Percentiles rank a stretch among this genome's conserved stretches.
phyloP scores from a whole-genome alignment of 2,888 invertebrate species.

The Drosophila pegasa region DNA sequence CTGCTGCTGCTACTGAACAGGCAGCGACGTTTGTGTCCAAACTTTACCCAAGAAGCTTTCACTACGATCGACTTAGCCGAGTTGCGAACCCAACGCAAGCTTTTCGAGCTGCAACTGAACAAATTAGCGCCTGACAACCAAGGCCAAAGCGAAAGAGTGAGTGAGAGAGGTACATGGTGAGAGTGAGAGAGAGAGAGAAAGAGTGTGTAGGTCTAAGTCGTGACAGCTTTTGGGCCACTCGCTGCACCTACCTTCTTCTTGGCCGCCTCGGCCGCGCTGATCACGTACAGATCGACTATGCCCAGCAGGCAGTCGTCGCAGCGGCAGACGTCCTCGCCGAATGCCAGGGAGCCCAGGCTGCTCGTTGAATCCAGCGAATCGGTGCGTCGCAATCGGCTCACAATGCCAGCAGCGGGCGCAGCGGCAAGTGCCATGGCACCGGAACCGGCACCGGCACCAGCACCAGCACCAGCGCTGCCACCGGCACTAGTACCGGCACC shows the following conservation, averaged over 20 bases:
- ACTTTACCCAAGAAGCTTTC: constrained; percentile 43
- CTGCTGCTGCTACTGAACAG: neutral
- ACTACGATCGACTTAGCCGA: constrained; percentile 37
- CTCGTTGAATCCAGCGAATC: constrained; percentile 92
- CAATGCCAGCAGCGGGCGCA: constrained; percentile 78
- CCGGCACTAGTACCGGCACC: constrained; percentile 85
- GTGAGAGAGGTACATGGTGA: neutral
- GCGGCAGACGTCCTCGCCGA: constrained; percentile 90
- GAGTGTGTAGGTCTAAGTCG: neutral
- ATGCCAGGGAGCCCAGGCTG: constrained; percentile 89
- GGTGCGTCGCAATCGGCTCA: constrained; percentile 87
- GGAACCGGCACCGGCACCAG: constrained; percentile 80
- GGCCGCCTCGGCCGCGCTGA: constrained; percentile 86
- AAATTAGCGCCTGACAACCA: constrained; percentile 10
- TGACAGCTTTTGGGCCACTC: constrained; percentile 85
- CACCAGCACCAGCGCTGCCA: constrained; percentile 79
- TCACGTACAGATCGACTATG: constrained; percentile 91
- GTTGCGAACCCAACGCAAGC: constrained; percentile 48
- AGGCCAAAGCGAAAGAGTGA: neutral
- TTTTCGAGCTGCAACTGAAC: constrained; percentile 36
- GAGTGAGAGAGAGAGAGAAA: too few species aligned
- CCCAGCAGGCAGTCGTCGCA: constrained; percentile 94
- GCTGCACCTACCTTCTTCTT: constrained; percentile 89
- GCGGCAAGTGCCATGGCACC: constrained; percentile 84
- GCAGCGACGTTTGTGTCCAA: neutral